These are phyloP conservation scores for Nomada fucata DNA, from an alignment of 2,888 invertebrate genomes.

Conservation along the genomic window DNA sequence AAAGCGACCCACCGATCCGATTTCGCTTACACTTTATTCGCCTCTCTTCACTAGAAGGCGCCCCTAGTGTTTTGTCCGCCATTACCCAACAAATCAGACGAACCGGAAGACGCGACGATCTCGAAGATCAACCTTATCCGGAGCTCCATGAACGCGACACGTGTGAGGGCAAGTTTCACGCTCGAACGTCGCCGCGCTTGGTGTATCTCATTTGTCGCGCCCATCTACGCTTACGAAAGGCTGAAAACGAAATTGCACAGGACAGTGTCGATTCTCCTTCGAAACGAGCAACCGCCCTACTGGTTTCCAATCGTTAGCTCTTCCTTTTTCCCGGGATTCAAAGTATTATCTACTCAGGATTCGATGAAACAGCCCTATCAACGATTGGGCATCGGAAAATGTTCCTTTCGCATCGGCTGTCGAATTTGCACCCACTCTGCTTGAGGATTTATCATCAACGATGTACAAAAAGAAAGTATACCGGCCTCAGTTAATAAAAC, in stretches of 20 bases:
- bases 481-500: too few relatives aligned
- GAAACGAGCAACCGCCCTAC: conserved; percentile 27
- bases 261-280: conserved; percentile 36
- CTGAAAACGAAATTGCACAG: conserved; percentile 30
- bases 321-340: conserved; percentile 43
- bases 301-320: conserved; percentile 37
- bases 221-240: conserved; percentile 18
- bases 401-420: neutral
- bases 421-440: neutral
- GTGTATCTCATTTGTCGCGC: conserved; percentile 39
- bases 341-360: conserved; percentile 30
- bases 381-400: conserved; percentile 8
- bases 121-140: conserved; percentile 10
- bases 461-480: too few relatives aligned
- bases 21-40: neutral
- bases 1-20: neutral
- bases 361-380: conserved; percentile 46
- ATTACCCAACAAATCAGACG: conserved; percentile 4
- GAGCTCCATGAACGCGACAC: conserved; percentile 31
- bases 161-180: conserved; percentile 25
- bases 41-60: neutral
- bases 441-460: too few relatives aligned
- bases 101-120: conserved; percentile 20
- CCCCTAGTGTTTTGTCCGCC: neutral
- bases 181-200: conserved; percentile 20